Conservation (phyloP, 2,888 invertebrate species). For the Papilio gigon region DNA sequence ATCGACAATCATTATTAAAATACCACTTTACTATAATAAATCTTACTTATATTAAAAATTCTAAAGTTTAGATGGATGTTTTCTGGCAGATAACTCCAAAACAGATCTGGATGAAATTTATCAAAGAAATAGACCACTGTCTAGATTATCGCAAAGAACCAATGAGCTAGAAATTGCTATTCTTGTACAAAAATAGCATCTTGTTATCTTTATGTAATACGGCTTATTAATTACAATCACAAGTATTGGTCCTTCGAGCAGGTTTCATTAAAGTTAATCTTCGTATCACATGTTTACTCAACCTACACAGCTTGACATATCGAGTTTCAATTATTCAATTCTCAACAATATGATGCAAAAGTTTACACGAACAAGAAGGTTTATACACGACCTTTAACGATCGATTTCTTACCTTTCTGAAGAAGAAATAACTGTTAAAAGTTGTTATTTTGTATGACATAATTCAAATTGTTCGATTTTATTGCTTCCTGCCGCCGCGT, state of each 20-base stretch:
- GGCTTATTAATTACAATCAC: too few relatives aligned
- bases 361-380: slow-evolving; percentile 23
- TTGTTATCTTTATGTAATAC: too few relatives aligned
- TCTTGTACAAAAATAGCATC: too few relatives aligned
- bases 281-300: background rate
- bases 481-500: too few relatives aligned
- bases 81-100: too few relatives aligned
- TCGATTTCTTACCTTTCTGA: background rate
- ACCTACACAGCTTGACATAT: slow-evolving; percentile 19
- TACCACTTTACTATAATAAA: background rate
- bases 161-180: too few relatives aligned
- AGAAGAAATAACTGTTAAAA: background rate
- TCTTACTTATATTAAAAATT: too few relatives aligned
- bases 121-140: too few relatives aligned
- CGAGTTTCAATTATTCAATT: slow-evolving; percentile 11
- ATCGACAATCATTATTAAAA: background rate
- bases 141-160: too few relatives aligned
- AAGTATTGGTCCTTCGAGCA: slow-evolving; percentile 7
- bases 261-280: background rate
- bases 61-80: too few relatives aligned
- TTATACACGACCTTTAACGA: slow-evolving; percentile 15
- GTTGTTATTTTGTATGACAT: background rate
- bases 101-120: too few relatives aligned
- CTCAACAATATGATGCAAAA: slow-evolving; percentile 25
- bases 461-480: background rate